Percentiles rank a stretch among this genome's conserved stretches.
Evolutionary conservation across 64 coral and sea anemone species (phyloP).

Genomic region (Actinia equina): DNA sequence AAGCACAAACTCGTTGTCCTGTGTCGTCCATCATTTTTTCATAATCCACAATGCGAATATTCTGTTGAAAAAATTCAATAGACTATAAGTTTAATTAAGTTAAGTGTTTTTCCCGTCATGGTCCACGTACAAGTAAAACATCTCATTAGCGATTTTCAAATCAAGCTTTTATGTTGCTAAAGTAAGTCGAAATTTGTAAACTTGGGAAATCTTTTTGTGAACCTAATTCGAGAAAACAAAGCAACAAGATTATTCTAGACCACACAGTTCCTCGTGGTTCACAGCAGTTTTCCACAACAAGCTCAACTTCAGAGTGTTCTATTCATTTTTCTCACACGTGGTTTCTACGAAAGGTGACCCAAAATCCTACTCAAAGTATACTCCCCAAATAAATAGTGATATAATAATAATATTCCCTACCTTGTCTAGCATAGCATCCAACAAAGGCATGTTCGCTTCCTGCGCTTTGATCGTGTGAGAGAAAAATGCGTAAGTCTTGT

Average conservation of each 20-base stretch:
- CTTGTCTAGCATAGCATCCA: conserved; percentile 96
- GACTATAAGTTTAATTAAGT: background rate
- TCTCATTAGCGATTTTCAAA: background rate
- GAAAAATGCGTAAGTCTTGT: conserved; percentile 96
- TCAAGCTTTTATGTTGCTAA: background rate
- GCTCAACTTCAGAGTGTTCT: no score
- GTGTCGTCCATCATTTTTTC: conserved; percentile 94
- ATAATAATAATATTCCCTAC: background rate
- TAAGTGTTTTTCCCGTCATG: background rate
- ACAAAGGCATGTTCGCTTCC: conserved; percentile 90
- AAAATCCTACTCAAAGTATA: background rate
- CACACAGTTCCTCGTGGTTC: background rate
- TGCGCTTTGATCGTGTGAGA: conserved; percentile 99
- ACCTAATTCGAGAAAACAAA: background rate
- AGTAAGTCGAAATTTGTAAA: background rate
- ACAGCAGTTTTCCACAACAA: background rate
- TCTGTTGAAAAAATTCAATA: conserved; percentile 35
- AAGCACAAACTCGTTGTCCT: conserved; percentile 92
- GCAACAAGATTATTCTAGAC: background rate
- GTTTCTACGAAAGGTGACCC: background rate
- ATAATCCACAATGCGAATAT: conserved; percentile 94
- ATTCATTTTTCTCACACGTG: background rate
- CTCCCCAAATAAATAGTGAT: background rate
- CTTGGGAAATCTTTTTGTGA: background rate
- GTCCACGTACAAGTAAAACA: background rate